Evolutionary conservation across 2,113 vertebrate species (phyloP), one percentile per base, ranked within the genome.

Genomic region (Lipophrys pholis): DNA sequence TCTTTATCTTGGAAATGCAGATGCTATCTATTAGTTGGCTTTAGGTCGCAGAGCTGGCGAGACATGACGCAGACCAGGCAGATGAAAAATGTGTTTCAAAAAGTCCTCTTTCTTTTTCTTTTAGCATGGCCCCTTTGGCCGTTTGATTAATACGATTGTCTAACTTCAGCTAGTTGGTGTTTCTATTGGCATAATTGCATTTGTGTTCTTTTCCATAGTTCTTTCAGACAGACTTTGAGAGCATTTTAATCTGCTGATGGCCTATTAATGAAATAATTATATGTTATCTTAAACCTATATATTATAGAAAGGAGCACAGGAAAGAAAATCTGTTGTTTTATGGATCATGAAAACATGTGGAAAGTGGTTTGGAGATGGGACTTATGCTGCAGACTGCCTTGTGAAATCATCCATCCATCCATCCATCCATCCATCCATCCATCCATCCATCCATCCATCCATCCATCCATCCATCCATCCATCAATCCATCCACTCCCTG

Each of bases 61-160:
- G 71, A 83, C 78, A 56, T 75, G 72, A 87, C 16, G 11, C 72
- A 78, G 69, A 78, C 36, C 61, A 14, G 16, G 41, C 69, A 64
- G 73, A 89, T 87, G 82, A 90, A 86, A 88, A 73, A 87, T 63
- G 73, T 72, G 12, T 69, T 83, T 74, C 41, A 82, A 67, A 76
- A 36, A 5, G 43, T 51, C 7, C 57, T 61, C 79, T 45, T 84
- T 68, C 63, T 67, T 48, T 66, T 61, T 61, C 43, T 69, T 70
- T 55, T 55, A 63, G 46, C n/a, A 46, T 56, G 35, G 59, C 54
- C 58, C 66, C 79, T 82, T 4, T 64, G 52, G 74, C 65, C 57
- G 42, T 72, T 68, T 73, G 82, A 83, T 83, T 82, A 81, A 88
- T 83, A 52, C 17, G 63, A 68, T 61, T 86, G 76, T 81, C 80